Base-by-base conservation (phyloP, 2,113 vertebrate genomes). In the Misgurnus mizolepis region DNA sequence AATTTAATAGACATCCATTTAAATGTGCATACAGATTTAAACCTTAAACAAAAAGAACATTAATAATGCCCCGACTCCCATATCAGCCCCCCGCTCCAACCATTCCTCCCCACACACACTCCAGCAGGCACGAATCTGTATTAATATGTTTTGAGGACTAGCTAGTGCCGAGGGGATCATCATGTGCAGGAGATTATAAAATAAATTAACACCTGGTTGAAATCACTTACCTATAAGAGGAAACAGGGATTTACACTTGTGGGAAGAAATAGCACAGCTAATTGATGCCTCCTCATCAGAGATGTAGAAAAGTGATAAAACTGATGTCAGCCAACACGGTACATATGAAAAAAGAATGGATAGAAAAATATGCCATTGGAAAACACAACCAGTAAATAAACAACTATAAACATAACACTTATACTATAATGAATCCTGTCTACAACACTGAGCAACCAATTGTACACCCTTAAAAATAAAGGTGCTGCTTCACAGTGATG, bases 31-130 rank as follows among this genome's bases (percentile, higher is more conserved):
- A 74, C 83, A 84, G 58, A 84, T 76, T 61, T 45, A 77, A 74
- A 14, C 53, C 62, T 81, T 84, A 81, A 81, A 84, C 79, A 84
- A 84, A 84, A 84, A 64, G 43, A 81, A 71, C 83, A 81, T 81
- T 45, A 81, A 81, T 78, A 75, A 84, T 22, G 8, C 72, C 34
- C 27, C 27, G 27, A 34, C 27, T 34, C 3, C 27, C 27, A 2
- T 34, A 34, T 34, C 27, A 2, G 27, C 27, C 27, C 27, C 27
- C 27, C 27, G 3, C 1, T 34, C 27, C 27, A 34, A 18, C 50
- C 50, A 8, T 4, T 14, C 50, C 14, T 5, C 12, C 6, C 55
- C 55, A 6, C 17, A 18, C 69, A 43, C 7, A 4, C n/a, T n/a
- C 60, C 49, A n/a, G 62, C 27, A 27, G 22, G 17, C 67, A 61